Percentiles rank a stretch among this genome's conserved stretches.
phyloP scores from a whole-genome alignment of 2,888 invertebrate genomes.

The Dynastes grantii region DNA sequence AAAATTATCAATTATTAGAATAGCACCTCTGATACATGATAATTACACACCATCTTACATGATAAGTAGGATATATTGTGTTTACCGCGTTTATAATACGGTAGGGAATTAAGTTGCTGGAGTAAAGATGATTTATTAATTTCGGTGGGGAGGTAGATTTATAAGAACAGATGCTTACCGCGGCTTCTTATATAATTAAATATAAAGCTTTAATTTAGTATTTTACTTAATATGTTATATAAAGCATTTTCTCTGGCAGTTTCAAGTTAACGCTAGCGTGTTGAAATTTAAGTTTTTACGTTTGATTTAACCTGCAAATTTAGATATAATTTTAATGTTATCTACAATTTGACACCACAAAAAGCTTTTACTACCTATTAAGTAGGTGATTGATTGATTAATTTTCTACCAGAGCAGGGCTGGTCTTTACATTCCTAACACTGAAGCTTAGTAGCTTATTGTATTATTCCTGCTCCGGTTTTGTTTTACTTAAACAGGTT shows the following conservation, averaged over 20 bases:
- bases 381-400: too few relatives aligned
- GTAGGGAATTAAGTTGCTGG: not conserved
- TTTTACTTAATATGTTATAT: not conserved
- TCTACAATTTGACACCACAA: too few relatives aligned
- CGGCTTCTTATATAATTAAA: not conserved
- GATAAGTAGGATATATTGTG: not conserved
- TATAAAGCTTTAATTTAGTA: not conserved
- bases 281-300: not conserved
- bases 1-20: slow-evolving; percentile 1
- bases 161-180: not conserved
- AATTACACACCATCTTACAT: not conserved
- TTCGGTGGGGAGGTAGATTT: slow-evolving; percentile 1
- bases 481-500: too few relatives aligned
- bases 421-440: too few relatives aligned
- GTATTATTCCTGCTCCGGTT: too few relatives aligned
- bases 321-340: too few relatives aligned
- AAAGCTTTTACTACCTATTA: too few relatives aligned
- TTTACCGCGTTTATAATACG: not conserved
- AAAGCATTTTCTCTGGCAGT: too few relatives aligned
- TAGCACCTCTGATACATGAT: not conserved
- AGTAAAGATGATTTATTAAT: slow-evolving; percentile 1
- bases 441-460: too few relatives aligned
- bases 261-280: too few relatives aligned
- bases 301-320: too few relatives aligned
- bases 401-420: too few relatives aligned